Conservation (phyloP, 2,797 vertebrate genomes). For the Eleutherodactylus coqui region DNA sequence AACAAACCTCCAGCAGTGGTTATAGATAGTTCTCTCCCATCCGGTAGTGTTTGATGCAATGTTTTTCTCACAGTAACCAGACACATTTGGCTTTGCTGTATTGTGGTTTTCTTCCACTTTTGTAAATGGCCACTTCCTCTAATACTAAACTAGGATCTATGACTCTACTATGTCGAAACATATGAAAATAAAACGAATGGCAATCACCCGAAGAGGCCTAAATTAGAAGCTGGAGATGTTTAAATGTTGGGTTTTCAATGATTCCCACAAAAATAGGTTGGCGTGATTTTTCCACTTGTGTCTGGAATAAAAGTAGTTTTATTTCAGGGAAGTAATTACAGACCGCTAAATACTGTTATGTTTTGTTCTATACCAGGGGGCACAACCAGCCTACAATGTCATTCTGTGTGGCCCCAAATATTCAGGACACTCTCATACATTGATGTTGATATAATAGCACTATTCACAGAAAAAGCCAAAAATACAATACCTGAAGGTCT, state of each 20-base stretch:
- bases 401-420: not conserved
- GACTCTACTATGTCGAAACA: conserved; percentile 65
- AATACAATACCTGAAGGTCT: no score
- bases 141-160: conserved; percentile 66
- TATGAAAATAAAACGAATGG: not conserved
- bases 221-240: conserved; percentile 32
- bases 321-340: not conserved
- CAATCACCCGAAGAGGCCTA: not conserved
- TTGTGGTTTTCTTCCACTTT: conserved; percentile 62
- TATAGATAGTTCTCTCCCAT: conserved; percentile 31
- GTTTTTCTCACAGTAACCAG: conserved; percentile 16
- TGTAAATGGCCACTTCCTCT: conserved; percentile 52
- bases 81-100: not conserved
- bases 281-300: not conserved
- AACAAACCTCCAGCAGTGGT: conserved; percentile 4
- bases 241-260: not conserved
- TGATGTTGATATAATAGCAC: no score
- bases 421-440: not conserved
- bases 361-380: not conserved
- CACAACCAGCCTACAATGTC: not conserved
- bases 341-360: not conserved
- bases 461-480: no score
- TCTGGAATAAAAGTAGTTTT: not conserved
- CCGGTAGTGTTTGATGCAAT: not conserved
- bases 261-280: conserved; percentile 18